A percentile compares a stretch with the other conserved stretches of the same genome.
Evolutionary conservation across 2,113 vertebrate species (phyloP).

Genomic region (Condylura cristata): DNA sequence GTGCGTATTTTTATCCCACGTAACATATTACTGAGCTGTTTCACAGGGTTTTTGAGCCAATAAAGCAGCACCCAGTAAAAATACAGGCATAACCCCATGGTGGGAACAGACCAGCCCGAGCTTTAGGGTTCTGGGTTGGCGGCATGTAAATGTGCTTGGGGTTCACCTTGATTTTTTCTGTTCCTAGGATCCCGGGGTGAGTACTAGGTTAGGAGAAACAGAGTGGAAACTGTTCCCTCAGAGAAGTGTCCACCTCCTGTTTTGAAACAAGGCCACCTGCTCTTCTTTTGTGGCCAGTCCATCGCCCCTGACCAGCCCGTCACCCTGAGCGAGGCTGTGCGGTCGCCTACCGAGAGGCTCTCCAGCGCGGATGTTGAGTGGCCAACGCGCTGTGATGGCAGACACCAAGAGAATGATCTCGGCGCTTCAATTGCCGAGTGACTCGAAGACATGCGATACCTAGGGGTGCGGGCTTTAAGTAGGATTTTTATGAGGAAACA

Average conservation of each 20-base stretch:
- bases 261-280: conserved; percentile 36
- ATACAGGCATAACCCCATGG: neutral
- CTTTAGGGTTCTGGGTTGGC: neutral
- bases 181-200: neutral
- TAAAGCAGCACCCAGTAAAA: conserved; percentile 59
- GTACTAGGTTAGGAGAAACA: neutral
- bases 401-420: neutral
- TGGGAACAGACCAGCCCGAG: neutral
- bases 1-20: neutral
- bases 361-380: neutral
- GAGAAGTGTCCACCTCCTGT: conserved; percentile 9
- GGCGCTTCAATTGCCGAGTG: conserved; percentile 52
- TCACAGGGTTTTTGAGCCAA: conserved; percentile 62
- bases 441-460: conserved; percentile 6
- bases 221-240: conserved; percentile 26
- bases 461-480: conserved; percentile 54
- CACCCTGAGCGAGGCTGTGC: no score
- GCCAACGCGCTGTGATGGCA: neutral
- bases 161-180: neutral
- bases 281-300: no score
- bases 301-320: no score
- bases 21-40: conserved; percentile 43
- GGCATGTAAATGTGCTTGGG: neutral
- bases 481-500: conserved; percentile 64
- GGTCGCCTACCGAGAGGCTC: no score